Base-by-base conservation (phyloP, 2,113 vertebrate species). In the Notarius quadriscutis region DNA sequence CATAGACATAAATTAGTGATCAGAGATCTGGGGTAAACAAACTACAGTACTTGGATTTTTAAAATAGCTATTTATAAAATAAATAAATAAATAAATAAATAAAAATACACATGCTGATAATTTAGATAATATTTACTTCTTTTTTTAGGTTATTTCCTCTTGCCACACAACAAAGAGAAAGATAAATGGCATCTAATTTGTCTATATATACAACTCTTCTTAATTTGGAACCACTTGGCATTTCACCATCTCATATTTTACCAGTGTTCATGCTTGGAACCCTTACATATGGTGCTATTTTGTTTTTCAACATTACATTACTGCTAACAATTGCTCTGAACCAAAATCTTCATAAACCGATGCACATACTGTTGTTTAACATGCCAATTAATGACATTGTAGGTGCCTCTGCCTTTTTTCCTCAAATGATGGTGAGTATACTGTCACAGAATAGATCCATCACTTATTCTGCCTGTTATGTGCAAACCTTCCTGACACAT, bases 161-260 rank as follows among this genome's bases (percentile, higher is more conserved):
- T 41, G 41, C 9, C 4, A 41, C 1, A 62, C 4, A 34, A 72
- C 17, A 20, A 55, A 10, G 4, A 15, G 12, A 27, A 22, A 58
- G 34, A 74, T 17, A n/a, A 90, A 41, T 30, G 50, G 87, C 89
- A 50, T 65, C 67, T 25, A 86, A 87, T 34, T 20, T 71, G 2
- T 87, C 81, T 86, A 81, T 74, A 27, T 48, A 75, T n/a, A 4
- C 5, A 12, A 55, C 71, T 2, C 9, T 90, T 9, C 84, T 93
- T 2, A 89, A 67, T 10, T 15, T 93, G 86, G 81, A 87, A 74
- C 10, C 90, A 25, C 63, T 94, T 30, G 82, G 27, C 0, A 72
- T 94, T 92, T 41, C 41, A 41, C 41, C 41, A 41, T 41, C 41
- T 41, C 41, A 41, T 41, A 41, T 41, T 41, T 41, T 95, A 2